phyloP scores from a whole-genome alignment of 2,113 vertebrate genomes.

The Hiodon tergisus region DNA sequence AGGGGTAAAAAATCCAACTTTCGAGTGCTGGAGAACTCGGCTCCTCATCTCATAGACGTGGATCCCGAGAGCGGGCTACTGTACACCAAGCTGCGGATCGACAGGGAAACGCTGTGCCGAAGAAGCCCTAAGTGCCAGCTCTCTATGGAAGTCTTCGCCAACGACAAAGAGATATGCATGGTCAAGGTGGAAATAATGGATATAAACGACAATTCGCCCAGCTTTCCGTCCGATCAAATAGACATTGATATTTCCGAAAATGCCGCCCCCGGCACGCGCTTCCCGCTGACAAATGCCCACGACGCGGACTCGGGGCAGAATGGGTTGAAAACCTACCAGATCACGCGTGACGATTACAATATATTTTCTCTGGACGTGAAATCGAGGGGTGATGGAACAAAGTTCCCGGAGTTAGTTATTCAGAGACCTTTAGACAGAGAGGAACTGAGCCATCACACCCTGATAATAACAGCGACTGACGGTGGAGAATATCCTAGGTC shows the following conservation, averaged over 20 bases:
- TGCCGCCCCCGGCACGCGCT: slow-evolving; percentile 90
- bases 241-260: slow-evolving; percentile 98
- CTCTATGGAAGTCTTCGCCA: slow-evolving; percentile 95
- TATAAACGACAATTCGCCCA: slow-evolving; percentile 92
- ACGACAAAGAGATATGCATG: slow-evolving; percentile 97
- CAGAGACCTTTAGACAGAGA: slow-evolving; percentile 90
- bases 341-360: slow-evolving; percentile 90
- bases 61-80: slow-evolving; percentile 91
- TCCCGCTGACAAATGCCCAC: slow-evolving; percentile 88
- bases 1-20: slow-evolving; percentile 81
- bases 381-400: slow-evolving; percentile 91
- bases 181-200: slow-evolving; percentile 98
- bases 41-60: slow-evolving; percentile 90
- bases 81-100: slow-evolving; percentile 92
- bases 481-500: slow-evolving; percentile 89
- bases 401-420: slow-evolving; percentile 93
- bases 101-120: slow-evolving; percentile 90
- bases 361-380: slow-evolving; percentile 96
- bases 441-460: slow-evolving; percentile 90
- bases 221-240: slow-evolving; percentile 89
- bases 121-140: slow-evolving; percentile 91
- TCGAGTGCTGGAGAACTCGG: slow-evolving; percentile 94
- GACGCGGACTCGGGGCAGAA: slow-evolving; percentile 92
- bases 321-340: slow-evolving; percentile 89
- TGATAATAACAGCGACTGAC: slow-evolving; percentile 88